Evolutionary conservation across 2,113 vertebrate genomes (phyloP).

Genomic region (Astatoreochromis straeleni): DNA sequence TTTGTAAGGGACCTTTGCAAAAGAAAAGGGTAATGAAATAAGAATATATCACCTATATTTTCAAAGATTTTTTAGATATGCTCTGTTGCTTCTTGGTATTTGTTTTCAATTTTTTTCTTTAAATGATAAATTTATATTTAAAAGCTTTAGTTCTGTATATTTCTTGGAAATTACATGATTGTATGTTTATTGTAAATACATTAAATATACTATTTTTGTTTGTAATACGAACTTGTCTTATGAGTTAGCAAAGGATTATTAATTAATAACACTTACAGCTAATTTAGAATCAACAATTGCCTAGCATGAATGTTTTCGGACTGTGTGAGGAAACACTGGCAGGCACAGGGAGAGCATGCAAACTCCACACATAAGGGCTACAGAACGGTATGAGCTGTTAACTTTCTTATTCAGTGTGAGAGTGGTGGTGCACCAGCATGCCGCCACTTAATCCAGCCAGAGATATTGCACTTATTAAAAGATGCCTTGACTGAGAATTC

Average conservation of each 20-base stretch:
- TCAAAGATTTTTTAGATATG: conserved; percentile 51
- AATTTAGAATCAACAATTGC: background rate
- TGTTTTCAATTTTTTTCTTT: conserved; percentile 14
- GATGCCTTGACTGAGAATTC: background rate
- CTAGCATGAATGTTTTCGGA: background rate
- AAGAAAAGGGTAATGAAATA: conserved; percentile 31
- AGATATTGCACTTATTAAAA: background rate
- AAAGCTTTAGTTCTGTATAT: conserved; percentile 65
- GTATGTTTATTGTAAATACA: conserved; percentile 73
- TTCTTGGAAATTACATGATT: conserved; percentile 67
- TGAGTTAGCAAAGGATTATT: background rate
- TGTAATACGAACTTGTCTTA: conserved; percentile 30
- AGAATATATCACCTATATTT: conserved; percentile 60
- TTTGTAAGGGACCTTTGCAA: conserved; percentile 24
- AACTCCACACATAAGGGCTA: background rate
- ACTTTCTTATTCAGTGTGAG: background rate
- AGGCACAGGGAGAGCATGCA: background rate
- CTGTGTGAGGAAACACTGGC: background rate
- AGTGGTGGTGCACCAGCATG: background rate
- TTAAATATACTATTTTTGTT: conserved; percentile 74
- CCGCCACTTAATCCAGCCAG: background rate
- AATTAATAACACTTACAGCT: background rate
- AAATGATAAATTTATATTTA: conserved; percentile 53
- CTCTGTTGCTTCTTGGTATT: conserved; percentile 35
- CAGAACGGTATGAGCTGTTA: background rate